phyloP scores from a whole-genome alignment of 2,888 invertebrate species.

The Cataglyphis cursor region DNA sequence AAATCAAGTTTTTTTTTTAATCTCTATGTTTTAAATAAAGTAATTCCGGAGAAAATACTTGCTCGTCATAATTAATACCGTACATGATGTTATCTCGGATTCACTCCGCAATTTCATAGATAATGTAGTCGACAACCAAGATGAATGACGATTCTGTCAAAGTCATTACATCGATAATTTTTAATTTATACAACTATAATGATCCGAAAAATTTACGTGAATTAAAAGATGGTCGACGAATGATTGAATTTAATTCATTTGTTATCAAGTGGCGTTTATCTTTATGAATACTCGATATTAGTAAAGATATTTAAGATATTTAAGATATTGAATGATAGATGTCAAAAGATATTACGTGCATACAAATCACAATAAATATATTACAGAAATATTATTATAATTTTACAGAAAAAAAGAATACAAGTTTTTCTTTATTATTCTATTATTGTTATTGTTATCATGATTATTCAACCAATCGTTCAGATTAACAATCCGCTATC shows the following conservation, averaged over 20 bases:
- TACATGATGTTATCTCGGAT: not conserved
- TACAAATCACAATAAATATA: not conserved
- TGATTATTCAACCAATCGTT: not conserved
- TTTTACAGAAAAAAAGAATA: not conserved
- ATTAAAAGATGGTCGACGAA: not conserved
- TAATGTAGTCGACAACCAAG: slow-evolving; percentile 2
- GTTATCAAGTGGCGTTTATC: slow-evolving; percentile 14
- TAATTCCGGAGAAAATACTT: not conserved
- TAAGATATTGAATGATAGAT: not conserved
- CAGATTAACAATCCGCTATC: not conserved
- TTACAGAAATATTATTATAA: not conserved
- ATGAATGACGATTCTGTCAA: slow-evolving; percentile 1
- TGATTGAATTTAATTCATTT: not conserved
- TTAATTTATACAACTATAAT: not conserved
- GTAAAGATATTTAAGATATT: too few relatives aligned
- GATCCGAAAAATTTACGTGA: not conserved
- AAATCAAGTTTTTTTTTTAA: not conserved
- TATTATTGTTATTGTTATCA: not conserved
- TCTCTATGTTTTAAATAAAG: not conserved
- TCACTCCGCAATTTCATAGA: not conserved
- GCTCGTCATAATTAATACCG: not conserved
- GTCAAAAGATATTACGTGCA: not conserved
- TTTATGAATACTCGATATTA: not conserved
- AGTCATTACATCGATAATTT: not conserved
- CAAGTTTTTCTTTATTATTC: not conserved